Base-by-base conservation (phyloP, 2,797 vertebrate genomes). In the Myotis myotis region DNA sequence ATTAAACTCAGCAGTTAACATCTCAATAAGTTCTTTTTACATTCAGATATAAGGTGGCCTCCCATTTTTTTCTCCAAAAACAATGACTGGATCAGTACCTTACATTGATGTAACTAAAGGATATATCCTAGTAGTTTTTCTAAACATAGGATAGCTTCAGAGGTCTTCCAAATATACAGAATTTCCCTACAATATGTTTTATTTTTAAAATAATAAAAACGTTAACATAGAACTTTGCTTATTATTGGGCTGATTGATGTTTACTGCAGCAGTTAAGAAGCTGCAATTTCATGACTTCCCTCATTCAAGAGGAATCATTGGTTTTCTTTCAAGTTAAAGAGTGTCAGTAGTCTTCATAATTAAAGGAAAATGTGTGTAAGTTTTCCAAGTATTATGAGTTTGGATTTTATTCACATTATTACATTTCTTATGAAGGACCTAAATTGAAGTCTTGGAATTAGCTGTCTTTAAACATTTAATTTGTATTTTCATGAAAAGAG, bases 241-340 rank as follows among this genome's bases (percentile, higher is more conserved):
- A 87, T 85, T 36, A 55, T 79, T 33, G 51, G 64, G 5, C 36
- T 23, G 19, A 17, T 49, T 72, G 89, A 66, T 72, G 33, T 87
- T 91, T 80, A 62, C 36, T 51, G 38, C 2, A 81, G 68, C 22
- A 75, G 20, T 88, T 74, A 92, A 55, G 72, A 85, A 57, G 47
- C 33, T 92, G 13, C 8, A 81, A 12, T 86, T 86, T 92, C 47
- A 72, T 47, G 33, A 85, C 36, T 82, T 51, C 16, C 5, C n/a
- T 93, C 36, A 68, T 89, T 86, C 64, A 41, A 86, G 78, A 89
- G 60, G 30, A 78, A 81, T 78, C 64, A 91, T 41, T 81, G 51
- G 75, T 44, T 95, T 91, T 76, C 38, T 94, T 92, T 94, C 47
- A 81, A 82, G 70, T 53, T 66, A 75, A 72, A 78, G 20, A 70